These are phyloP conservation scores for Karalla daura DNA, from an alignment of 2,797 vertebrate genomes.

Conservation along the genomic window DNA sequence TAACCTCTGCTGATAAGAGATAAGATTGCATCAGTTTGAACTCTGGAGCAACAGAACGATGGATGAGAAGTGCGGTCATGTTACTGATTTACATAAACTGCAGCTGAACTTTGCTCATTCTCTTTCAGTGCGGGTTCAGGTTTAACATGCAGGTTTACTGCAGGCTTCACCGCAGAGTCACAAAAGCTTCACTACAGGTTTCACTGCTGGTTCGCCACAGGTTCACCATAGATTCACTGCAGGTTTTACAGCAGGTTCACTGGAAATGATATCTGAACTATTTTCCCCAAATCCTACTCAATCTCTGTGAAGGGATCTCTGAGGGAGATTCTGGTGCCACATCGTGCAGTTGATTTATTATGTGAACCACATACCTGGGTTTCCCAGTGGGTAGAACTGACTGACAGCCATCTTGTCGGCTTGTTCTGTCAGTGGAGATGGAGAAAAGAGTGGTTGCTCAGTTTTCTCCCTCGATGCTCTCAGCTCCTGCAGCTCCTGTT, in stretches of 20 bases:
- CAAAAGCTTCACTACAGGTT: no score
- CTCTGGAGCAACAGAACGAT: no score
- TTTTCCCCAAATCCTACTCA: no score
- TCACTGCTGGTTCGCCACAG: no score
- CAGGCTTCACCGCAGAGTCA: background rate
- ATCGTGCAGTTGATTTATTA: background rate
- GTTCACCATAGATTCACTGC: no score
- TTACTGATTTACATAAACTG: constrained; percentile 40
- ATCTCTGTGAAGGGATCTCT: no score
- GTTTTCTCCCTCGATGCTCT: constrained; percentile 63
- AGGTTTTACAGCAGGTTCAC: no score
- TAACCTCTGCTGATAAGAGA: background rate
- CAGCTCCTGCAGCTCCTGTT: constrained; percentile 86
- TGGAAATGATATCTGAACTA: no score
- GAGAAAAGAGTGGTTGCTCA: background rate
- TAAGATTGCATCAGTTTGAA: background rate
- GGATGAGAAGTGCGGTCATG: background rate
- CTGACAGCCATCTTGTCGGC: constrained; percentile 29
- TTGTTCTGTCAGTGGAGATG: constrained; percentile 41
- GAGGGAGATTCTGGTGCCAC: no score
- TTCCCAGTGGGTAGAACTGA: constrained; percentile 50
- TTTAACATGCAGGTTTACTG: no score
- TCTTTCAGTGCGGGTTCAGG: no score
- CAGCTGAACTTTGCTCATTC: constrained; percentile 37
- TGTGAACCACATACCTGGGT: constrained; percentile 61